Conservation (phyloP, 2,888 invertebrate genomes). For the Epistrophe grossulariae region DNA sequence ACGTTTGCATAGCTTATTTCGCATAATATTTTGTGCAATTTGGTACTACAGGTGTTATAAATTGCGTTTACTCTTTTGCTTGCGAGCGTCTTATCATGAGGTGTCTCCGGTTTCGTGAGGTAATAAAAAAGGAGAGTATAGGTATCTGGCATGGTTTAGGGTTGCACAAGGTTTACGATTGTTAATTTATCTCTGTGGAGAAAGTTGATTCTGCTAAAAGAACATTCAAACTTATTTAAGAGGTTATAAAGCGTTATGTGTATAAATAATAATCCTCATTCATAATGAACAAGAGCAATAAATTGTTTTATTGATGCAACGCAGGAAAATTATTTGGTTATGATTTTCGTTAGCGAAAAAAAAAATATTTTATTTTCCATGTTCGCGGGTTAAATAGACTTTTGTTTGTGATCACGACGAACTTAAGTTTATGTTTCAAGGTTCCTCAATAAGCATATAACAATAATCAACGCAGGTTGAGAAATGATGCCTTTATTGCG, state of each 20-base stretch:
- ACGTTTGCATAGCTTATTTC: slow-evolving; percentile 19
- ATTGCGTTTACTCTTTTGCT: slow-evolving; percentile 17
- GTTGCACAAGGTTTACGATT: slow-evolving; percentile 37
- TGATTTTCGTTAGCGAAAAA: background rate
- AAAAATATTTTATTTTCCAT: background rate
- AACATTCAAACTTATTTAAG: slow-evolving; percentile 40
- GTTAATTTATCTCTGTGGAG: slow-evolving; percentile 13
- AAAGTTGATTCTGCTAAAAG: slow-evolving; percentile 26
- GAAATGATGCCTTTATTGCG: background rate
- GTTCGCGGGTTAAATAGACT: background rate
- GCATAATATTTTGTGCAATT: slow-evolving; percentile 31
- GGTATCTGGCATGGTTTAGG: background rate
- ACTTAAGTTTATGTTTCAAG: background rate
- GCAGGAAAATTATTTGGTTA: slow-evolving; percentile 17
- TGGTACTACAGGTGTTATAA: slow-evolving; percentile 31
- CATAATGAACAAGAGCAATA: slow-evolving; percentile 30
- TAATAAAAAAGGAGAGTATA: slow-evolving; percentile 1
- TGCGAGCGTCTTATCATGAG: slow-evolving; percentile 17
- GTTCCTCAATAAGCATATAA: background rate
- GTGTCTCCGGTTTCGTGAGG: slow-evolving; percentile 17
- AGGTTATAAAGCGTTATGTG: slow-evolving; percentile 22
- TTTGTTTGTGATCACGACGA: background rate
- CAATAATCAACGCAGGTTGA: background rate
- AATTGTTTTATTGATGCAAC: slow-evolving; percentile 34
- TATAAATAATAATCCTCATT: slow-evolving; percentile 27